Percentiles rank a stretch among this genome's conserved stretches.
Evolutionary conservation across 2,113 vertebrate genomes (phyloP).

Genomic region (Asarcornis scutulata): DNA sequence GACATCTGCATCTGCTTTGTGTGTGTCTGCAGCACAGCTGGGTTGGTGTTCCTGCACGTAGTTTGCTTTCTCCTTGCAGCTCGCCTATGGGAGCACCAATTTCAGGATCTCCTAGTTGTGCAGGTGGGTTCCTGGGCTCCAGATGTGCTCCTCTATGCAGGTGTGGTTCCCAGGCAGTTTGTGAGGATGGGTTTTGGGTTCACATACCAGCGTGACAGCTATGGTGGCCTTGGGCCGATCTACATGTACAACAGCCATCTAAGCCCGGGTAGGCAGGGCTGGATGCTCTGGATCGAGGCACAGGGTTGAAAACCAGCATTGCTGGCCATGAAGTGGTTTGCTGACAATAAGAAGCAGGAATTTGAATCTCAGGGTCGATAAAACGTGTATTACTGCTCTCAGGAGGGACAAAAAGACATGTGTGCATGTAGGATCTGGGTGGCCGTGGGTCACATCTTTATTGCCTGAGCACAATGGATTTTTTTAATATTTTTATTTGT

Average conservation of each 20-base stretch:
- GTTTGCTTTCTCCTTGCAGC: not conserved
- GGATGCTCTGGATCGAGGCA: not conserved
- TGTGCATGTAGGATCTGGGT: not conserved
- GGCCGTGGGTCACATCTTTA: not conserved
- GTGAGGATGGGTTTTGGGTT: not conserved
- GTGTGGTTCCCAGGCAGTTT: not conserved
- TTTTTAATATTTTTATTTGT: not conserved
- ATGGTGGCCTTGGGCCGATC: not conserved
- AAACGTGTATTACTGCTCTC: not conserved
- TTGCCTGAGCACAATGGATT: not conserved
- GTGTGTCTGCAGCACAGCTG: not conserved
- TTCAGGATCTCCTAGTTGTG: not conserved
- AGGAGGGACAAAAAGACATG: not conserved
- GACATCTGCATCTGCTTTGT: not conserved
- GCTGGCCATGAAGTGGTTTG: not conserved
- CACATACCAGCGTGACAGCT: not conserved
- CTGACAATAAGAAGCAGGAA: not conserved
- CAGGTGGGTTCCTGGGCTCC: not conserved
- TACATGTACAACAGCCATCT: not conserved
- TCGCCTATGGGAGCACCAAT: not conserved
- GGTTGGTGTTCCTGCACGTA: accelerated
- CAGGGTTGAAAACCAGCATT: not conserved
- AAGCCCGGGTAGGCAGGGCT: accelerated
- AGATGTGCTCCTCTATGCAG: not conserved
- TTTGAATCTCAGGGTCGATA: not conserved